Evolutionary conservation across 2,113 vertebrate genomes (phyloP), one percentile per base, ranked within the genome.

Genomic region (Columba livia): DNA sequence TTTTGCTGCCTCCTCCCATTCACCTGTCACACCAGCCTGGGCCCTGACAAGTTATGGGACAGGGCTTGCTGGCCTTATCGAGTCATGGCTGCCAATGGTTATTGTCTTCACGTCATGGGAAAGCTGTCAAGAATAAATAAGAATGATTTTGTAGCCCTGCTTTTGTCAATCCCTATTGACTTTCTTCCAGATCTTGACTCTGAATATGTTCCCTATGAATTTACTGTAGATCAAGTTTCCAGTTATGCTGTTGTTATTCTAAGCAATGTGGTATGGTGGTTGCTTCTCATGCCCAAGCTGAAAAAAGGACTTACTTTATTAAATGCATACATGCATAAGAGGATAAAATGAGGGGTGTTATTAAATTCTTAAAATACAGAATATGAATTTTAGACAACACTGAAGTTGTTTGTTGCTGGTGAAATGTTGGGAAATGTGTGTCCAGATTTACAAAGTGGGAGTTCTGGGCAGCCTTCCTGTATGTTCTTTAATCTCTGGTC

Each of bases 31-130:
- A 25, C 18, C 15, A 57, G 21, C 9, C 61, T 56, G 57, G 74
- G 34, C 32, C 53, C 65, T 60, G 28, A 56, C 15, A 48, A 32
- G 29, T 24, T 34, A 7, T 4, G 5, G n/a, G 25, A 15, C 5
- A 36, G 61, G 17, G 28, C 31, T 60, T 34, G 5, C 29, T 36
- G 66, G 23, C 69, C n/a, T 84, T 44, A 34, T 18, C 1, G 3
- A 44, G 16, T 34, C 0, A 0, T 71, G 18, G 42, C 40, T 70
- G 18, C 29, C 6, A 2, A 12, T 18, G 62, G 21, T 38, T 87
- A 34, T 5, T 81, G 71, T 24, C 74, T 72, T 71, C 14, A 1
- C 31, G 23, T 24, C 6, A 1, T 6, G 60, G 67, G 32, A 72
- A 32, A 10, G 26, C 5, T 4, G 2, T 67, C 56, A 54, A 51